Percentiles rank a stretch among this genome's conserved stretches.
Conservation (phyloP, 2,888 invertebrate species). For the Tyria jacobaeae region DNA sequence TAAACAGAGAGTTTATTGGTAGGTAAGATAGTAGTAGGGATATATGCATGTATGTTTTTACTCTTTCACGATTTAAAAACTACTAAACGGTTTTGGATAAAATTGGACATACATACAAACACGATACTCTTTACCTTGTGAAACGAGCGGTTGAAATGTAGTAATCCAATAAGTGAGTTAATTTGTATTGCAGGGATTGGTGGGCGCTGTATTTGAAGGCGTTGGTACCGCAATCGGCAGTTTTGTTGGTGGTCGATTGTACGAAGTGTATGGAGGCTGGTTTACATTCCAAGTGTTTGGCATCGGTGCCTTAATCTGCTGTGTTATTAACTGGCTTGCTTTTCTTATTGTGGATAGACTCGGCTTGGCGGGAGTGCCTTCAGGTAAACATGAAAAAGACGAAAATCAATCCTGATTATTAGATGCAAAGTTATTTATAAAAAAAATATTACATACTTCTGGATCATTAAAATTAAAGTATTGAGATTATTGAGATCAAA, state of each 20-base stretch:
- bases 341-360: constrained; percentile 73
- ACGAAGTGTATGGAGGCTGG: constrained; percentile 88
- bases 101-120: too few species aligned
- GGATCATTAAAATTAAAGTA: too few species aligned
- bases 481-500: too few species aligned
- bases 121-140: not conserved
- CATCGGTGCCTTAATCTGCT: constrained; percentile 88
- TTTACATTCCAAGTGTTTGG: constrained; percentile 91
- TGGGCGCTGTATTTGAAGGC: constrained; percentile 95
- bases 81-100: too few species aligned
- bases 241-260: constrained; percentile 91
- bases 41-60: too few species aligned
- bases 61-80: too few species aligned
- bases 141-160: too few species aligned
- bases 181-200: constrained; percentile 88
- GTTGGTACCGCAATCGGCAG: constrained; percentile 93
- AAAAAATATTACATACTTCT: too few species aligned
- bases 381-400: constrained; percentile 69
- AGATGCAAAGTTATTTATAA: not conserved
- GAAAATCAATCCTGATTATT: constrained; percentile 13
- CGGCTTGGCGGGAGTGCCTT: constrained; percentile 48
- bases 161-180: too few species aligned
- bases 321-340: constrained; percentile 85
- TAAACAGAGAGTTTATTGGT: too few species aligned
- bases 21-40: too few species aligned